A percentile compares a stretch with the other conserved stretches of the same genome.
These are phyloP conservation scores for Fragum fragum DNA, from an alignment of 2,888 invertebrate genomes.

Conservation along the genomic window DNA sequence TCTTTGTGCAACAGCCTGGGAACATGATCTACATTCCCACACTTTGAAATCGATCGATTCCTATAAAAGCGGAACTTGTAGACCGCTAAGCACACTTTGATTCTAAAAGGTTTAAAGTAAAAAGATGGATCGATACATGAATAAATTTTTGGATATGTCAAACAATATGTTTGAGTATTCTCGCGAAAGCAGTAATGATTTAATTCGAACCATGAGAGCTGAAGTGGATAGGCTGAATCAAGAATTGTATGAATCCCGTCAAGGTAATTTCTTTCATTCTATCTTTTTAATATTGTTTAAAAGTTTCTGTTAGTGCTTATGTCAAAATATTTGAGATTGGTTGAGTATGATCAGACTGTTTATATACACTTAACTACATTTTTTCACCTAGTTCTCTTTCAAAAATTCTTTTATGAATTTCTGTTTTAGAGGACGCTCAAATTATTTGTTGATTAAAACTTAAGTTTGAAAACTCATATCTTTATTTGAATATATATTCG, in stretches of 20 bases:
- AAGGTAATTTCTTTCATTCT: slow-evolving; percentile 8
- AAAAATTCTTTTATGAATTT: too few relatives aligned
- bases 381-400: too few relatives aligned
- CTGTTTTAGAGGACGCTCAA: too few relatives aligned
- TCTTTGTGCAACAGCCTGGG: slow-evolving; percentile 14
- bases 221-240: slow-evolving; percentile 8
- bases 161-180: slow-evolving; percentile 14
- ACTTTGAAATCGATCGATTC: neutral
- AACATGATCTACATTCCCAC: slow-evolving; percentile 10
- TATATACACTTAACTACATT: neutral
- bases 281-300: neutral
- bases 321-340: slow-evolving; percentile 1
- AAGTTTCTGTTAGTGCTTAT: neutral
- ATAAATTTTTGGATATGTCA: slow-evolving; percentile 2
- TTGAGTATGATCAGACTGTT: slow-evolving; percentile 5
- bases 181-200: slow-evolving; percentile 7
- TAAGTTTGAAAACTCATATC: too few relatives aligned
- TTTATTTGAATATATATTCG: too few relatives aligned
- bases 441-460: too few relatives aligned
- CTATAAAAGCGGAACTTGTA: neutral
- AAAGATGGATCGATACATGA: slow-evolving; percentile 4
- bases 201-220: neutral
- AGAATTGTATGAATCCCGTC: slow-evolving; percentile 10
- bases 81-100: slow-evolving; percentile 3
- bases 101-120: slow-evolving; percentile 2